These are phyloP conservation scores for Bombus haemorrhoidalis DNA, from an alignment of 1,140 invertebrate species.

Conservation along the genomic window DNA sequence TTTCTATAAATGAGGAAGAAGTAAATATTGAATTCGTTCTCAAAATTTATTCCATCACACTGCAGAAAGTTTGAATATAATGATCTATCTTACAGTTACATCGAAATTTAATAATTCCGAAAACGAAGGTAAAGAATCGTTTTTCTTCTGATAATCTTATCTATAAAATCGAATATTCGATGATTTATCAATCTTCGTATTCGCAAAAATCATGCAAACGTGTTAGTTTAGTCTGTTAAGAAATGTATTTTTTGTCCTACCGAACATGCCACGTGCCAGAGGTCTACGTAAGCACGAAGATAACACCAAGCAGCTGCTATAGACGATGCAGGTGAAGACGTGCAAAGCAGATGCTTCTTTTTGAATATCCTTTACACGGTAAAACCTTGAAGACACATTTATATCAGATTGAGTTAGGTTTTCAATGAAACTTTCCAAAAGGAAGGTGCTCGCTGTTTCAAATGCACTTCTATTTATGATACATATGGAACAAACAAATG, in stretches of 20 bases:
- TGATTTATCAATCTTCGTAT: not conserved
- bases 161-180: not conserved
- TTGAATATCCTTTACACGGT: constrained; percentile 46
- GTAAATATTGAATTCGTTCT: not conserved
- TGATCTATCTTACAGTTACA: not conserved
- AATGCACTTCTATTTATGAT: constrained; percentile 34
- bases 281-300: constrained; percentile 63
- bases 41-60: constrained; percentile 16
- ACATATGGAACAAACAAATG: not conserved
- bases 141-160: not conserved
- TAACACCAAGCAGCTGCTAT: constrained; percentile 60
- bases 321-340: constrained; percentile 59
- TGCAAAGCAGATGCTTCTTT: constrained; percentile 61
- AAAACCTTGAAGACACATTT: constrained; percentile 20
- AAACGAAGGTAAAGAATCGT: not conserved
- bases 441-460: constrained; percentile 12
- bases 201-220: constrained; percentile 28
- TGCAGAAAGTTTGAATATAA: not conserved
- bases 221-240: constrained; percentile 28
- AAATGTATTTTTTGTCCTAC: constrained; percentile 62
- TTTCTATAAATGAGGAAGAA: not conserved
- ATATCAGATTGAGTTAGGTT: constrained; percentile 4
- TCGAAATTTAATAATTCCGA: not conserved
- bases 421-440: constrained; percentile 59
- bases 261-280: constrained; percentile 58